These are phyloP conservation scores for Drosophila koepferae DNA, from an alignment of 2,888 invertebrate genomes.

Conservation along the genomic window DNA sequence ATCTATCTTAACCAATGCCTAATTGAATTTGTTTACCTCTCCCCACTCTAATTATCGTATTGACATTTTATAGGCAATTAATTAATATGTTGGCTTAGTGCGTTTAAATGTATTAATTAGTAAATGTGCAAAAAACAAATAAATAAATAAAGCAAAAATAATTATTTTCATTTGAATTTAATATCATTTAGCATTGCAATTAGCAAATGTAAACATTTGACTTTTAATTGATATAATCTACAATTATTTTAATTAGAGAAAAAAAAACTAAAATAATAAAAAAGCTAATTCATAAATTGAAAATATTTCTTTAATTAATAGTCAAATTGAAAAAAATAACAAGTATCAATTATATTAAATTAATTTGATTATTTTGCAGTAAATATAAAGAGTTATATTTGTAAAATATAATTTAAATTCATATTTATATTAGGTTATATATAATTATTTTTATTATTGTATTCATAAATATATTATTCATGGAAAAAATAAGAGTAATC, in stretches of 20 bases:
- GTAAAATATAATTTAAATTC: too few species aligned
- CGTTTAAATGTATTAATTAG: constrained; percentile 17
- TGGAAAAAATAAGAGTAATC: too few species aligned
- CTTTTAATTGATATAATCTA: background rate
- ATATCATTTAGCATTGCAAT: constrained; percentile 2
- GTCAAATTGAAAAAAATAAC: background rate
- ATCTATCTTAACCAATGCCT: background rate
- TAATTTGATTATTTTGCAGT: background rate
- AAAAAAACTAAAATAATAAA: background rate
- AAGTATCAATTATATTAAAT: background rate
- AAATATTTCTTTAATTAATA: background rate
- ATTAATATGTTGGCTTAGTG: background rate
- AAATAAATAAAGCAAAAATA: background rate
- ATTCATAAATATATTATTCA: too few species aligned
- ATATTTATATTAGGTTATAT: too few species aligned
- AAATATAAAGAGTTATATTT: background rate
- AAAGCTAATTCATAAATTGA: background rate
- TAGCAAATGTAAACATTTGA: background rate
- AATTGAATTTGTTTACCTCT: background rate
- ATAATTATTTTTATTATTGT: too few species aligned
- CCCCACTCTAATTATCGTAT: background rate
- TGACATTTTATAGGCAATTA: constrained; percentile 20
- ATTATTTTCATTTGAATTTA: constrained; percentile 13
- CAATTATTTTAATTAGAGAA: background rate
- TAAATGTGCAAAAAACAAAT: background rate